Conservation (phyloP, 2,113 vertebrate species). For the Nycticebus coucang region DNA sequence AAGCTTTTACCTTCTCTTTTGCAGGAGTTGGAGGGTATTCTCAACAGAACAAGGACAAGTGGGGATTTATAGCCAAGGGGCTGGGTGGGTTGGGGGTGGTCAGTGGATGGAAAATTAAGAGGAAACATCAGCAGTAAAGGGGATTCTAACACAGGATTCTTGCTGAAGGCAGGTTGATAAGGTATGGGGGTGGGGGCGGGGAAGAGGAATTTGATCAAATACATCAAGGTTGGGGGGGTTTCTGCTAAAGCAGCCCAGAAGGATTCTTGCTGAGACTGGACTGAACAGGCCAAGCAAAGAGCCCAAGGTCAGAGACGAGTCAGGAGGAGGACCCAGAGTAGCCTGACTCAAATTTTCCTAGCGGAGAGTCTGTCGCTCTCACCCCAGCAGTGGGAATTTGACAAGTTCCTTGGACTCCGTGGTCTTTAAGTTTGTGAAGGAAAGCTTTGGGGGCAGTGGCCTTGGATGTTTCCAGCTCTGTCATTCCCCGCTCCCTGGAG, state of each 20-base stretch:
- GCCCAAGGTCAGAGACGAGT: background rate
- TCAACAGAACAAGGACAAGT: too few species aligned
- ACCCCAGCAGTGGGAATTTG: background rate
- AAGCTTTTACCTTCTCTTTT: too few species aligned
- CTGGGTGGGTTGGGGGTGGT: background rate
- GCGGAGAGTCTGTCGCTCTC: background rate
- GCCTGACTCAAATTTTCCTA: background rate
- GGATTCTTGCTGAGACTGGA: background rate
- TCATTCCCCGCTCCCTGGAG: background rate
- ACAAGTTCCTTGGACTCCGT: background rate
- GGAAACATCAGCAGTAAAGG: background rate
- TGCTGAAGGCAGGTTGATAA: background rate
- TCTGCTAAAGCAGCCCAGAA: background rate
- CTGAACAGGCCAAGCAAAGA: background rate
- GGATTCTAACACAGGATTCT: background rate
- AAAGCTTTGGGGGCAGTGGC: too few species aligned
- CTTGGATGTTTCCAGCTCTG: background rate
- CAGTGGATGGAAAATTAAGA: background rate
- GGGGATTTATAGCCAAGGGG: too few species aligned
- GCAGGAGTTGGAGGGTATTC: background rate
- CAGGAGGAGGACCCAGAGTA: background rate
- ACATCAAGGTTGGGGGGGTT: background rate
- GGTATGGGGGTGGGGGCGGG: background rate
- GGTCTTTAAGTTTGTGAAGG: background rate
- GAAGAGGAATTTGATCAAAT: background rate